Base-by-base conservation (phyloP, 2,888 invertebrate genomes). In the Orthosia gothica region DNA sequence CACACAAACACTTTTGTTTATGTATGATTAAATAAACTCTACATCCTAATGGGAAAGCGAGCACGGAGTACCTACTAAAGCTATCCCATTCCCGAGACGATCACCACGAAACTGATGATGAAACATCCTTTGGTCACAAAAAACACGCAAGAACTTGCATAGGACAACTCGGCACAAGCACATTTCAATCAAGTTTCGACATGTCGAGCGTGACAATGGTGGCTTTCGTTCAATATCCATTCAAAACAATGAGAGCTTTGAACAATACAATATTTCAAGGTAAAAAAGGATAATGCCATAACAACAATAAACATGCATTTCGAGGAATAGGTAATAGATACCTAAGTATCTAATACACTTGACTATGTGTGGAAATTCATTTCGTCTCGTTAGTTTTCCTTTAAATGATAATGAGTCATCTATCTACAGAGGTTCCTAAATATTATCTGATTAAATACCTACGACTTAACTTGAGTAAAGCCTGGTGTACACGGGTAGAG, bases 61-160 rank as follows among this genome's bases (percentile, higher is more conserved):
- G 9, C 45, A 52, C 32, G 16, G 2, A 55, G 13, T 32, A 49
- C 32, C 11, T 1, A 67, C 23, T 50, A 70, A 26, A 50, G n/a
- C 18, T 59, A 49, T 49, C 67, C 40, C 15, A 47, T 66, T 50
- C 67, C 55, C n/a, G 54, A 49, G 59, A 72, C 81, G 57, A 12
- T 32, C 55, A 26, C 26, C 65, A 79, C 32, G 20, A 54, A 63
- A 80, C 15, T 66, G 26, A 61, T 65, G 16, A n/a, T 61, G 50
- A 64, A 69, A 50, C 52, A 50, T 59, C 62, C 49, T 52, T 64
- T 40, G 16, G 52, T 57, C 40, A 40, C 40, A 40, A 40, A 18
- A 74, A 78, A 72, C 83, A 69, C 55, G 83, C 61, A 73, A 81
- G 70, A 65, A 79, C 83, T 67, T 76, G 83, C 32, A 58, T 52